Evolutionary conservation across 2,113 vertebrate species (phyloP).

Genomic region (Psittacara wagleri): DNA sequence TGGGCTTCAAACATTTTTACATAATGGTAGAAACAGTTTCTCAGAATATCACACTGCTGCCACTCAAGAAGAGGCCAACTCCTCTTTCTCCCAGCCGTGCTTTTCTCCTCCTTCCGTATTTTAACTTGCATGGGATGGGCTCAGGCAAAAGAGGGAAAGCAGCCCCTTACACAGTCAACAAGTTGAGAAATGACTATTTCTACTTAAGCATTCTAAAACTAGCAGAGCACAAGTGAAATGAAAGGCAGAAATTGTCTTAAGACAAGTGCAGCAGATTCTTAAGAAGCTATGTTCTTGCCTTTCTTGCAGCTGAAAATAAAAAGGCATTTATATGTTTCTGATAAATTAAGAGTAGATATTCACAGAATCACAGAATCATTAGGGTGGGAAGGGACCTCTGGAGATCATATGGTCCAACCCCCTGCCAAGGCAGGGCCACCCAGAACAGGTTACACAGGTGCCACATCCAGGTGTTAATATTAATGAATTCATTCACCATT

Average conservation of each 20-base stretch:
- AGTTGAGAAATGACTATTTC: not conserved
- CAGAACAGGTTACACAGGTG: not conserved
- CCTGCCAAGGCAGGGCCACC: not conserved
- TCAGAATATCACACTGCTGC: not conserved
- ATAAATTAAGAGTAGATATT: not conserved
- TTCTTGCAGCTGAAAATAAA: not conserved
- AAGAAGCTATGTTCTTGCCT: not conserved
- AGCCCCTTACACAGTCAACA: not conserved
- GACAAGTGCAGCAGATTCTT: not conserved
- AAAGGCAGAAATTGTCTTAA: not conserved
- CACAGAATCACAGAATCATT: not conserved
- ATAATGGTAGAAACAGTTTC: not conserved
- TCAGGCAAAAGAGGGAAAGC: not conserved
- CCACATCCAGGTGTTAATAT: not conserved
- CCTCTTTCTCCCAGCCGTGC: not conserved
- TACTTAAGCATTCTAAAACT: not conserved
- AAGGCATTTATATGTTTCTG: not conserved
- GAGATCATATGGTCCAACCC: not conserved
- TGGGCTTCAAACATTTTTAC: not conserved
- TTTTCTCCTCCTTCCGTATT: not conserved
- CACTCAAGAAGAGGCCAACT: not conserved
- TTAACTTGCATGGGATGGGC: not conserved
- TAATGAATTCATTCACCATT: not conserved
- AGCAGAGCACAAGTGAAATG: not conserved
- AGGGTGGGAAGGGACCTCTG: not conserved